These are phyloP conservation scores for Zootermopsis nevadensis DNA, from an alignment of 2,888 invertebrate genomes.

Conservation along the genomic window DNA sequence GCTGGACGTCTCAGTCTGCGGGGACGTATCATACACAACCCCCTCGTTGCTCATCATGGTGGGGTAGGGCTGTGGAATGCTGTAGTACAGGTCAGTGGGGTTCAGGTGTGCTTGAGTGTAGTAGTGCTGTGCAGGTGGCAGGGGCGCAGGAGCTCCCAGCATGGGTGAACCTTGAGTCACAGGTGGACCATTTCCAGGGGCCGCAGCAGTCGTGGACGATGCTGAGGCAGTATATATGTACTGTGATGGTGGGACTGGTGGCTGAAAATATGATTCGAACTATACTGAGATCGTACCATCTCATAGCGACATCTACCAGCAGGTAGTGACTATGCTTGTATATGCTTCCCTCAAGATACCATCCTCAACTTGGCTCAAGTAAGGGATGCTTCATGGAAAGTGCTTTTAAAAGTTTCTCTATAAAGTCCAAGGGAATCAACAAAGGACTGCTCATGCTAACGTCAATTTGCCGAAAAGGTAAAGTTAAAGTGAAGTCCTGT, in stretches of 20 bases:
- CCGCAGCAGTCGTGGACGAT: constrained; percentile 28
- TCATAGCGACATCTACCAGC: not conserved
- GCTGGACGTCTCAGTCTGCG: constrained; percentile 35
- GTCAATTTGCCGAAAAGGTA: no score
- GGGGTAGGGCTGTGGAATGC: constrained; percentile 29
- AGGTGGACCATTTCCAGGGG: constrained; percentile 32
- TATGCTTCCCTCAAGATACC: no score
- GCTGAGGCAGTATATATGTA: constrained; percentile 39
- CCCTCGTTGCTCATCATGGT: constrained; percentile 35
- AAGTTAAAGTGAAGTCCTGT: no score
- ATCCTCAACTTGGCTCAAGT: no score
- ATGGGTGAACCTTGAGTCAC: constrained; percentile 32
- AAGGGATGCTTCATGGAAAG: no score
- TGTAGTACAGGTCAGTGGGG: constrained; percentile 40
- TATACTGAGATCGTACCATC: constrained; percentile 33
- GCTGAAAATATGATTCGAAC: constrained; percentile 37
- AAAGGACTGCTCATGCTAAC: no score
- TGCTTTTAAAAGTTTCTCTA: no score
- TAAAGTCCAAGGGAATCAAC: no score
- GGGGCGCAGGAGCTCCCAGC: not conserved
- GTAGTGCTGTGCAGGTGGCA: constrained; percentile 35
- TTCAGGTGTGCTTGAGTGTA: constrained; percentile 30
- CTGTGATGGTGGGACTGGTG: constrained; percentile 41
- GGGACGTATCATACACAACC: constrained; percentile 34
- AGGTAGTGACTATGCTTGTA: no score